Evolutionary conservation across 2,888 invertebrate genomes (phyloP).

Genomic region (Lasiommata megera): DNA sequence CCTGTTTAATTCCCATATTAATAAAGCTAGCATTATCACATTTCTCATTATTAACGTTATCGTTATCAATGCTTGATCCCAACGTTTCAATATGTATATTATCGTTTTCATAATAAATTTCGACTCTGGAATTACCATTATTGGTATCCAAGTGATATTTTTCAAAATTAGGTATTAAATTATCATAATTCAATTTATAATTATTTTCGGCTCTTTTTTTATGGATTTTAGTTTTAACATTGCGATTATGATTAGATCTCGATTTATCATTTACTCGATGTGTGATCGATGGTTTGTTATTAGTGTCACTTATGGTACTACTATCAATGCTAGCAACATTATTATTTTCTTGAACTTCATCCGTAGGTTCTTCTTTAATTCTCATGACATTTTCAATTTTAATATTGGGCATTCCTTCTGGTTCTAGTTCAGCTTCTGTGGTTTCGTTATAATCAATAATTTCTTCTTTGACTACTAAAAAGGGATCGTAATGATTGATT

Average conservation of each 20-base stretch:
- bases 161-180: background rate
- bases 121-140: no score
- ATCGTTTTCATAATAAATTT: background rate
- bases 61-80: background rate
- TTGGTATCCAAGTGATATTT: background rate
- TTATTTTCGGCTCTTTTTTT: background rate
- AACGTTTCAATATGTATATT: background rate
- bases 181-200: background rate
- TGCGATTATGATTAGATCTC: background rate
- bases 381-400: background rate
- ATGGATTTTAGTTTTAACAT: background rate
- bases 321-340: no score
- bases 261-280: background rate
- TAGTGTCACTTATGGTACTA: background rate
- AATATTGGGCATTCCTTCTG: background rate
- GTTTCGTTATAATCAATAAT: background rate
- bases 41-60: background rate
- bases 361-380: conserved; percentile 2
- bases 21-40: background rate
- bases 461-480: conserved; percentile 2
- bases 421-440: background rate
- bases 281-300: background rate
- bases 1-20: background rate
- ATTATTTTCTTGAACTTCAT: background rate
- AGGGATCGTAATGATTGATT: background rate